Evolutionary conservation across 1,140 invertebrate species (phyloP), one percentile per base, ranked within the genome.

Genomic region (Berghia stephanieae): DNA sequence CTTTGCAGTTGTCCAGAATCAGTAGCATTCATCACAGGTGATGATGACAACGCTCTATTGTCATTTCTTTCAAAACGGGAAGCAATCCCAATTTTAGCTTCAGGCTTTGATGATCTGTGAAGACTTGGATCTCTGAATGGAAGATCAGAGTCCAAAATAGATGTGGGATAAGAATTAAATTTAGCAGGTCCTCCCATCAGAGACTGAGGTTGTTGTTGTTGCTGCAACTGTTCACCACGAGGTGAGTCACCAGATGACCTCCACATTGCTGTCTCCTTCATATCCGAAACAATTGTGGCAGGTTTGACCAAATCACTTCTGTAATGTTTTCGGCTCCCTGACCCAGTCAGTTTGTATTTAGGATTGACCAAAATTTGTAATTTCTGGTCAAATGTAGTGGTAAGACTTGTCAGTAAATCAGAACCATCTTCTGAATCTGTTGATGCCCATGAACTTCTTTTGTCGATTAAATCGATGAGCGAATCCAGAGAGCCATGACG

Each of bases 361-460:
- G 82, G 87, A 63, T 83, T 88, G 16, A 86, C 86, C 57, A 94
- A 83, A 24, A 92, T 92, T 57, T 92, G 91, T 85, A 94, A 90
- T 88, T 94, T 95, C 77, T 93, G 92, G 84, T 95, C 94, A 82
- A 94, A 92, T 3, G 93, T 93, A 69, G 93, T 92, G 18, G 93
- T 95, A 63, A 95, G 91, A 66, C 93, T 93, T 49, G 91, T 91
- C 75, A 93, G 86, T 55, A 94, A 87, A 86, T 93, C 93, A 13
- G 83, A 84, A 79, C 92, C 91, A 83, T 93, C 94, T 92, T 88
- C 86, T 10, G 87, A 87, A 69, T 85, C 85, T n/a, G 83, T 84
- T 0, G 85, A 86, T 16, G 84, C 84, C 77, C 82, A 85, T 0
- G 83, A 83, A 46, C 73, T 77, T 24, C 83, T 63, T 10, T 83